Base-by-base conservation (phyloP, 2,888 invertebrate species). In the Yponomeuta sedellus region DNA sequence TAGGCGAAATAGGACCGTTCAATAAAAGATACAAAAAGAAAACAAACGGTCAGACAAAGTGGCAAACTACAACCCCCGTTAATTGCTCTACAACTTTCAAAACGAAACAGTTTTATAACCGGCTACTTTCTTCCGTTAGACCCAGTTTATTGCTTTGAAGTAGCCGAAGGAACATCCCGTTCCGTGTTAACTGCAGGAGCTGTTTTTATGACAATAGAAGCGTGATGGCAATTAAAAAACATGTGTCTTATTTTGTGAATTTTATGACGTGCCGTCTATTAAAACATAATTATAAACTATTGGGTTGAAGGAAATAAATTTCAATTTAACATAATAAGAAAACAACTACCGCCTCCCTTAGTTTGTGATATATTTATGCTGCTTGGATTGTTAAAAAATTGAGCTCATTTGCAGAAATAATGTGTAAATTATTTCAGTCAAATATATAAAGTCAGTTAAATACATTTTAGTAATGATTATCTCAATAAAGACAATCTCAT, bases 101-200 rank as follows among this genome's bases (percentile, higher is more conserved):
- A 75, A 79, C 70, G 73, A 71, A 75, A 79, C 70, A 75, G 72
- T 74, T 83, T 82, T 83, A 80, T 83, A 83, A 84, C 85, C 71
- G 64, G 82, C 83, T 84, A 84, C 85, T 85, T 85, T 85, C 85
- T 83, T 79, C 84, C 82, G 84, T 84, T 84, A 89, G 77, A 69
- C 16, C 82, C 75, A 85, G 79, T 85, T 86, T 72, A 73, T 71
- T 72, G 67, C 79, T 86, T 87, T 87, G 83, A 80, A 76, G 71
- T 67, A 66, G 73, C 85, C 89, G 88, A 79, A 80, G 71, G 67
- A 71, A 75, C 74, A 75, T 79, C 74, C 82, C 75, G 79, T 83
- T 79, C 74, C 66, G 66, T 73, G 71, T 69, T 66, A 66, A 66
- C 68, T 66, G 66, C 63, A 64, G 66, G 19, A 63, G 57, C 57